Percentiles rank a stretch among this genome's conserved stretches.
These are phyloP conservation scores for Danio choprae DNA, from an alignment of 2,797 vertebrate species.

Conservation along the genomic window DNA sequence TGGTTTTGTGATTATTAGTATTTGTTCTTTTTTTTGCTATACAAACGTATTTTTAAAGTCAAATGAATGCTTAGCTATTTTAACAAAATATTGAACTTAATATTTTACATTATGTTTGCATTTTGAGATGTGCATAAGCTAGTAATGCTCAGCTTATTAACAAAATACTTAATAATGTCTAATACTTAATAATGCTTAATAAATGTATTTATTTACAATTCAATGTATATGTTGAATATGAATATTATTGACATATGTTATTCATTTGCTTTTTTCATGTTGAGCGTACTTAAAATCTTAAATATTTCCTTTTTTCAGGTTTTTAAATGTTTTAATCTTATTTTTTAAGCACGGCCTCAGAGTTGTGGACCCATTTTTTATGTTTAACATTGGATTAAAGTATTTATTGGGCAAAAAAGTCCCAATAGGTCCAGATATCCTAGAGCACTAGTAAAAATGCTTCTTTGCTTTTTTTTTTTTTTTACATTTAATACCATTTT, in stretches of 20 bases:
- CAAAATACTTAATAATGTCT: no score
- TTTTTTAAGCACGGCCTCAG: not conserved
- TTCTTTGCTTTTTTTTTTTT: no score
- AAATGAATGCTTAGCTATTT: no score
- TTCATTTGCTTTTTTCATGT: not conserved
- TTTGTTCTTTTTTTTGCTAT: slow-evolving; percentile 1
- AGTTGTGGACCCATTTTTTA: not conserved
- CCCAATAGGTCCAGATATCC: no score
- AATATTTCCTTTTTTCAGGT: not conserved
- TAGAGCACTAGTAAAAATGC: not conserved
- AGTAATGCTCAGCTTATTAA: no score
- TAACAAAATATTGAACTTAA: no score
- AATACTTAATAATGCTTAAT: not conserved
- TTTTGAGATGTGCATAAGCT: not conserved
- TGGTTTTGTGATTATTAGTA: not conserved
- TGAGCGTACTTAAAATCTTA: not conserved
- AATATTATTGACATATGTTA: not conserved
- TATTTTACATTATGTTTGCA: not conserved
- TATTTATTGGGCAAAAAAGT: not conserved
- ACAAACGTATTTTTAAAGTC: not conserved
- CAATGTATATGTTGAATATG: no score
- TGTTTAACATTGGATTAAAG: not conserved
- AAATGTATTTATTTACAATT: not conserved
- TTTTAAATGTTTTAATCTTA: not conserved
- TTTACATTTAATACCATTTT: not conserved